These are phyloP conservation scores for Lysandra bellargus DNA, from an alignment of 2,888 invertebrate species.

Conservation along the genomic window DNA sequence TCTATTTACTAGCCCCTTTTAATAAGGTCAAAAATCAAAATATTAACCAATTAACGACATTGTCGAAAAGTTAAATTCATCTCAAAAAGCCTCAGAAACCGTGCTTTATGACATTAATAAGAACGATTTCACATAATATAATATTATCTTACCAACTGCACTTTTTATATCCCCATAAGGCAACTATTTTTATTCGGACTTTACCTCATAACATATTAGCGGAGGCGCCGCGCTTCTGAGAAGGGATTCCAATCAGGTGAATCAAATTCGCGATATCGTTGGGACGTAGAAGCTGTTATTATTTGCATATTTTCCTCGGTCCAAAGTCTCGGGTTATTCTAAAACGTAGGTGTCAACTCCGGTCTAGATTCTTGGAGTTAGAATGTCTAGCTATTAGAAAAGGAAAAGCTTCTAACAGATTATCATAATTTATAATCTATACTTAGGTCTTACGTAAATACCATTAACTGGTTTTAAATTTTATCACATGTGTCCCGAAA, in stretches of 20 bases:
- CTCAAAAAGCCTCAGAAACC: too few relatives aligned
- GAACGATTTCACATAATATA: not conserved
- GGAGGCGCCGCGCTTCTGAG: conserved; percentile 22
- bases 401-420: too few relatives aligned
- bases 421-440: too few relatives aligned
- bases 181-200: not conserved
- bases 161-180: not conserved
- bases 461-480: too few relatives aligned
- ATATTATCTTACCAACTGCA: not conserved
- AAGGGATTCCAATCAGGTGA: conserved; percentile 29
- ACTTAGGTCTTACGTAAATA: too few relatives aligned
- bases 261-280: conserved; percentile 1
- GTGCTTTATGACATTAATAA: not conserved
- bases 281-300: not conserved
- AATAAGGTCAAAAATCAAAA: too few relatives aligned
- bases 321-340: conserved; percentile 8
- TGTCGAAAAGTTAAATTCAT: too few relatives aligned
- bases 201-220: not conserved
- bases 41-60: too few relatives aligned
- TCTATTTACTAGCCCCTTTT: too few relatives aligned
- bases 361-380: not conserved
- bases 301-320: conserved; percentile 25
- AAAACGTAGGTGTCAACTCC: conserved; percentile 1
- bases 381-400: not conserved
- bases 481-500: too few relatives aligned